phyloP scores from a whole-genome alignment of 2,888 invertebrate species.

The Resseliella maxima region DNA sequence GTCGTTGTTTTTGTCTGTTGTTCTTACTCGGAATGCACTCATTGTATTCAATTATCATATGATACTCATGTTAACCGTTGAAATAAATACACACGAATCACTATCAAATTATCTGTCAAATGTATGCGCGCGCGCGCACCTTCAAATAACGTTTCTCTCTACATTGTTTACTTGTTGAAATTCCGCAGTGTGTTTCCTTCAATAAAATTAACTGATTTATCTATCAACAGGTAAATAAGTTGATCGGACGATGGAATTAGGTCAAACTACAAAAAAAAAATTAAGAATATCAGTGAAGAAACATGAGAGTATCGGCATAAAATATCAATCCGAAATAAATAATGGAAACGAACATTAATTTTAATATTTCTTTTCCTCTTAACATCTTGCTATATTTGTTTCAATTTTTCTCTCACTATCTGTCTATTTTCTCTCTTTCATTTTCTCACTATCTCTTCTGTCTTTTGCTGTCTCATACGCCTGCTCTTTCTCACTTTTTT shows the following conservation, averaged over 20 bases:
- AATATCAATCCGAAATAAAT: too few species aligned
- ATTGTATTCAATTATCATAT: neutral
- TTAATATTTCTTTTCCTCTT: too few species aligned
- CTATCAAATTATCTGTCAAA: constrained; percentile 27
- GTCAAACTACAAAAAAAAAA: neutral
- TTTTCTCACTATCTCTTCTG: too few species aligned
- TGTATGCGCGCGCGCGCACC: neutral
- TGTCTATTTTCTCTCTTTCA: too few species aligned
- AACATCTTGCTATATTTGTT: too few species aligned
- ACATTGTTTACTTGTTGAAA: constrained; percentile 17
- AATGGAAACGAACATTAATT: too few species aligned
- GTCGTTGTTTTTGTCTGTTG: too few species aligned
- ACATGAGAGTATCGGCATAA: neutral
- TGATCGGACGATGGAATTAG: neutral
- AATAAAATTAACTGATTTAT: constrained; percentile 33
- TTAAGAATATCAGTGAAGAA: neutral
- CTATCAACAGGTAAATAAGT: constrained; percentile 35
- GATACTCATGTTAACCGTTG: constrained; percentile 6
- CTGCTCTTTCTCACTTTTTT: too few species aligned
- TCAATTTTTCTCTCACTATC: too few species aligned
- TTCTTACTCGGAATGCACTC: neutral
- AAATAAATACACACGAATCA: neutral
- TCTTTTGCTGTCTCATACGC: too few species aligned
- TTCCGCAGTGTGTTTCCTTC: constrained; percentile 15
- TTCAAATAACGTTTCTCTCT: neutral